Percentiles rank a stretch among this genome's conserved stretches.
These are phyloP conservation scores for Tautogolabrus adspersus DNA, from an alignment of 2,113 vertebrate species.

Conservation along the genomic window DNA sequence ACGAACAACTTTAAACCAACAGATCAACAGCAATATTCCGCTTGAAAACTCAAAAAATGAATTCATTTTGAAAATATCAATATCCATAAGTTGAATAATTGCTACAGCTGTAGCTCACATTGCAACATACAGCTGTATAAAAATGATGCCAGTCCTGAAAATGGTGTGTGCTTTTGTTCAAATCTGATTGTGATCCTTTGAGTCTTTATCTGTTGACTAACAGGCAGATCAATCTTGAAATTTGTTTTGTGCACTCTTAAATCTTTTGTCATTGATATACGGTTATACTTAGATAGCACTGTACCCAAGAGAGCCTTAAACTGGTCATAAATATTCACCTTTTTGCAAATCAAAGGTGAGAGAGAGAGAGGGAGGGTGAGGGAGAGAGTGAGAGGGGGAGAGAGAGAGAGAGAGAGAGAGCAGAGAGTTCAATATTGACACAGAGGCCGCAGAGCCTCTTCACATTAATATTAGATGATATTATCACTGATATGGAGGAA, in stretches of 20 bases:
- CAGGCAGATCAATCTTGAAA: neutral
- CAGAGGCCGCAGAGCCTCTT: constrained; percentile 45
- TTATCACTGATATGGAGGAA: constrained; percentile 67
- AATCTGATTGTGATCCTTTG: neutral
- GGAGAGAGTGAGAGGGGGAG: neutral
- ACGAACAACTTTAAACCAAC: no score
- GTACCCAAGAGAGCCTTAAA: constrained; percentile 44
- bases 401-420: neutral
- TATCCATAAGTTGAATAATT: no score
- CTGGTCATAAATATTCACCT: constrained; percentile 70
- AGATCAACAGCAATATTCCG: no score
- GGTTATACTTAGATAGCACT: neutral
- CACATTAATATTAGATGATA: constrained; percentile 68
- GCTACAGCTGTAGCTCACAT: no score
- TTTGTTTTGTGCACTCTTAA: neutral
- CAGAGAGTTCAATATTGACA: constrained; percentile 64
- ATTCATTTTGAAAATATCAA: no score
- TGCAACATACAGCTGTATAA: no score
- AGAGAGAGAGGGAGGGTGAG: neutral
- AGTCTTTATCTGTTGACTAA: neutral
- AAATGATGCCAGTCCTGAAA: no score
- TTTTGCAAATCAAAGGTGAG: constrained; percentile 72
- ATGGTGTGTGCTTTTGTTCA: neutral
- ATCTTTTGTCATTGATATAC: neutral
- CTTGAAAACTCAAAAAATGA: no score